These are phyloP conservation scores for Drosophila prolongata DNA, from an alignment of 2,888 invertebrate genomes.

Conservation along the genomic window DNA sequence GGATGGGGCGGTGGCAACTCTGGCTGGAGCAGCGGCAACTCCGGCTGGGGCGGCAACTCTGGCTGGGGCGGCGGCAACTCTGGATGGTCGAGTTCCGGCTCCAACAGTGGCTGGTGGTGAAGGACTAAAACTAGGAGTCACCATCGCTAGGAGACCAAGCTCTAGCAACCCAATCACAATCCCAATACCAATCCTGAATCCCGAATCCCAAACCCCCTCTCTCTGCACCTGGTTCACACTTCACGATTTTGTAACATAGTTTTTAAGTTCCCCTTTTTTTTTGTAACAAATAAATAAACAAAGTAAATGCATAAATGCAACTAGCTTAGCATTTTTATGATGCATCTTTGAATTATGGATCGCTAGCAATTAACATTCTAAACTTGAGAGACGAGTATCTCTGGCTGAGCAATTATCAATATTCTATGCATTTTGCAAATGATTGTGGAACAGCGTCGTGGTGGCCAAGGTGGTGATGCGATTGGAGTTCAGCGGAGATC, in stretches of 20 bases:
- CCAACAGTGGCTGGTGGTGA: constrained; percentile 42
- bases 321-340: constrained; percentile 17
- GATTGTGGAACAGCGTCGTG: constrained; percentile 44
- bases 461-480: constrained; percentile 23
- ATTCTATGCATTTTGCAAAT: constrained; percentile 41
- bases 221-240: constrained; percentile 1
- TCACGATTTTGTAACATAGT: constrained; percentile 12
- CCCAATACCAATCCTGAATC: neutral
- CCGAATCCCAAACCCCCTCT: neutral
- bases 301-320: constrained; percentile 7
- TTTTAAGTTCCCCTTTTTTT: neutral
- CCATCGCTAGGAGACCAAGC: neutral
- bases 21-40: constrained; percentile 42
- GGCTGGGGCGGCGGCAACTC: constrained; percentile 28
- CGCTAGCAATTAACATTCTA: constrained; percentile 45
- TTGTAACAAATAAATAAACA: constrained; percentile 8
- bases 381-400: neutral
- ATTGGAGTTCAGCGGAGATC: constrained; percentile 18
- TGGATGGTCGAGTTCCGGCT: constrained; percentile 36
- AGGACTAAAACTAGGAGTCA: neutral
- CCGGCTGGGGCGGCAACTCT: constrained; percentile 41
- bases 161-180: neutral
- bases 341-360: constrained; percentile 29
- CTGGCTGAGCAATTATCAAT: constrained; percentile 27
- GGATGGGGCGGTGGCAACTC: constrained; percentile 28